phyloP scores from a whole-genome alignment of 2,113 vertebrate species.

The Melanerpes formicivorus region DNA sequence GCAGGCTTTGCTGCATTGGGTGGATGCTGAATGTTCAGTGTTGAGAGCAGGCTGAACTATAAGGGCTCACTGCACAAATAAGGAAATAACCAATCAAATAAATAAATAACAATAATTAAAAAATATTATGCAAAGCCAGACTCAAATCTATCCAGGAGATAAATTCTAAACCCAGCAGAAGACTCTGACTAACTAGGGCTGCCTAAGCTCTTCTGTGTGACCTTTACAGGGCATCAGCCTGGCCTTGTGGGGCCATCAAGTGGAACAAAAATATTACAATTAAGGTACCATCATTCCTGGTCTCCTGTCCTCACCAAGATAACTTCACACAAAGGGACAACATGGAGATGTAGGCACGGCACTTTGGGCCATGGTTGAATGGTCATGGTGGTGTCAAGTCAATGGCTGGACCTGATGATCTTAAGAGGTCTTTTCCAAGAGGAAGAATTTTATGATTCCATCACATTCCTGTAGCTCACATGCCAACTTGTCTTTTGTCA shows the following conservation, averaged over 20 bases:
- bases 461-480: background rate
- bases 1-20: background rate
- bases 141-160: background rate
- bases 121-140: background rate
- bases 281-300: background rate
- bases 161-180: background rate
- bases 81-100: accelerated
- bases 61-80: background rate
- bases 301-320: background rate
- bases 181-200: background rate
- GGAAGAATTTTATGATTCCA: no score
- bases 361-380: no score
- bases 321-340: background rate
- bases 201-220: background rate
- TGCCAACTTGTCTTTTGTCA: background rate
- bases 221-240: background rate
- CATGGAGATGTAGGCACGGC: no score
- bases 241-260: background rate
- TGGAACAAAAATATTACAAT: background rate
- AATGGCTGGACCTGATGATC: no score
- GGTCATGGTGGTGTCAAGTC: no score
- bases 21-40: background rate
- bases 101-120: background rate
- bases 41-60: background rate
- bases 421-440: no score